Conservation (phyloP, 2,797 vertebrate genomes). For the Botia almorhae region DNA sequence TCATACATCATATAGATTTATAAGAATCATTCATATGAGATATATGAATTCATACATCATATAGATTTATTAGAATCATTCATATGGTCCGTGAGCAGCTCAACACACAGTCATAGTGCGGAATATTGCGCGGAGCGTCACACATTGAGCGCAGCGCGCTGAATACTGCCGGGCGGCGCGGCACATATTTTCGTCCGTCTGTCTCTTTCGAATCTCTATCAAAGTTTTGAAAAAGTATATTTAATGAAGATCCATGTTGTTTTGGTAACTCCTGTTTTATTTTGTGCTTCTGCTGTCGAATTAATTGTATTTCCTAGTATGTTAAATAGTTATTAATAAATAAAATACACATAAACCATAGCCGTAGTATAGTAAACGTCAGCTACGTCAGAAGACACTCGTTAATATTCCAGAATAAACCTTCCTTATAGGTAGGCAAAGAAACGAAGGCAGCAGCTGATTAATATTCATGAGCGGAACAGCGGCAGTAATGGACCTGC, state of each 20-base stretch:
- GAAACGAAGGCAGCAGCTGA: not conserved
- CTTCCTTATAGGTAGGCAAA: not conserved
- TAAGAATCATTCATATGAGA: too few species aligned
- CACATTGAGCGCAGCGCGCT: too few species aligned
- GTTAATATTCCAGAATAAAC: not conserved
- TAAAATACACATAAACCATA: not conserved
- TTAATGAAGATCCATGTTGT: not conserved
- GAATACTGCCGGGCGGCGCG: too few species aligned
- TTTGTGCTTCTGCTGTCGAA: not conserved
- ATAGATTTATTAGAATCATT: too few species aligned
- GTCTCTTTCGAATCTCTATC: too few species aligned
- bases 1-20: too few species aligned
- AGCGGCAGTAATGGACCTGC: not conserved
- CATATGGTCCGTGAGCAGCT: too few species aligned
- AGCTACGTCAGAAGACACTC: not conserved
- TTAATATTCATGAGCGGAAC: slow-evolving; percentile 34
- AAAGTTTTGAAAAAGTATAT: too few species aligned
- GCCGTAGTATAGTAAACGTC: not conserved
- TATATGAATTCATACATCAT: too few species aligned
- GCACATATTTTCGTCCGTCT: too few species aligned
- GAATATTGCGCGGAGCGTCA: too few species aligned
- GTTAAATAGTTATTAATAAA: not conserved
- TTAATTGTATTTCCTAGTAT: not conserved
- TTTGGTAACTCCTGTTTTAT: not conserved
- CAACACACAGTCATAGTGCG: too few species aligned